Evolutionary conservation across 2,113 vertebrate genomes (phyloP).

Genomic region (Donacobius atricapilla): DNA sequence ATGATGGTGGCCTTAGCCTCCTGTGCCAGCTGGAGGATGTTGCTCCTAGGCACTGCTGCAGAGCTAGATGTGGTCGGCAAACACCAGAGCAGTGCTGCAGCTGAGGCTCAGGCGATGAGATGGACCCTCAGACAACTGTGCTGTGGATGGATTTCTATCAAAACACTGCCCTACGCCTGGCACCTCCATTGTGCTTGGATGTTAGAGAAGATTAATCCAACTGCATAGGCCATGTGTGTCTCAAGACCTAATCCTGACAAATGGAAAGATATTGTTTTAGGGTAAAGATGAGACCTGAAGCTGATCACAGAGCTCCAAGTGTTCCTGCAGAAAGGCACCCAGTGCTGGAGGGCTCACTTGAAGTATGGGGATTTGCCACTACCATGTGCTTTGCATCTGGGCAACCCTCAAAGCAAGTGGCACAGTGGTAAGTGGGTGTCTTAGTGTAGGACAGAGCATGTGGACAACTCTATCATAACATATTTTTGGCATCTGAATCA

Average conservation of each 20-base stretch:
- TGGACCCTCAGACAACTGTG: neutral
- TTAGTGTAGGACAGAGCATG: neutral
- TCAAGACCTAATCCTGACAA: neutral
- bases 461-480: accelerated
- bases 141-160: accelerated
- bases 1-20: neutral
- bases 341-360: neutral
- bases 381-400: neutral
- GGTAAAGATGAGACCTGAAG: neutral
- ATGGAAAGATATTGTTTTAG: neutral
- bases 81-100: neutral
- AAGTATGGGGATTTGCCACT: neutral
- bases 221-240: accelerated
- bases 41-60: neutral
- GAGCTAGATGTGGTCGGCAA: neutral
- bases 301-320: neutral
- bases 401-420: neutral
- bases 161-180: neutral
- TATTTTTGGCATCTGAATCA: neutral
- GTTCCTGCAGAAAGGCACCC: neutral
- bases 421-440: neutral
- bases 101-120: neutral
- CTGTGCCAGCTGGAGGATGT: neutral
- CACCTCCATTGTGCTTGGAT: neutral
- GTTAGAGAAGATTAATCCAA: neutral